These are phyloP conservation scores for Antrozous pallidus DNA, from an alignment of 2,797 vertebrate genomes.

Conservation along the genomic window DNA sequence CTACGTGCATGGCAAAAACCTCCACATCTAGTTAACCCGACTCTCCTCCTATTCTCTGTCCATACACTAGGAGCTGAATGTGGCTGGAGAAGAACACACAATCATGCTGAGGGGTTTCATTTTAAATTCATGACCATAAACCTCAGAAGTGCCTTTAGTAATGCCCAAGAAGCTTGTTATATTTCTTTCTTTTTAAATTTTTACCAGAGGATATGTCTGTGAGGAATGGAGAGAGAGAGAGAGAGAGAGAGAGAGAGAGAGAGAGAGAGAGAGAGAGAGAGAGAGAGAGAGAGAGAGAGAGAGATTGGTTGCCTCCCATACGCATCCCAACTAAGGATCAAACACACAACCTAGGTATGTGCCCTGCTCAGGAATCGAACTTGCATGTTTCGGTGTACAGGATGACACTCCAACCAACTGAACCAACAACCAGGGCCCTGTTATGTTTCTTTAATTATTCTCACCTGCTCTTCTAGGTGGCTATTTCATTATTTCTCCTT, in stretches of 20 bases:
- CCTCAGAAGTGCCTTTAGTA: not conserved
- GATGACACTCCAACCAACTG: no score
- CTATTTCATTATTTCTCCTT: not conserved
- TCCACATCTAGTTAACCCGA: not conserved
- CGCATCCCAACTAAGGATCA: no score
- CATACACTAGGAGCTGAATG: not conserved
- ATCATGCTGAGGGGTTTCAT: not conserved
- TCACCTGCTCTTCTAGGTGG: not conserved
- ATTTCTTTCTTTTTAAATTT: not conserved
- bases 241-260: no score
- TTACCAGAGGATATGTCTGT: no score
- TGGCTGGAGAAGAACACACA: not conserved
- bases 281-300: no score
- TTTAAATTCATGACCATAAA: not conserved
- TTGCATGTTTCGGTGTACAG: no score
- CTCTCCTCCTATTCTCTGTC: not conserved
- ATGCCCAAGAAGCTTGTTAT: not conserved
- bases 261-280: no score
- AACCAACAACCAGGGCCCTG: no score
- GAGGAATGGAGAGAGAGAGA: no score
- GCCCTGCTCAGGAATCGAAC: no score
- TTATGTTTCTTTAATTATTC: not conserved
- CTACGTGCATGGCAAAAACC: not conserved
- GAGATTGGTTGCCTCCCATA: no score
- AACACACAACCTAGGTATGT: no score